Evolutionary conservation across 2,113 vertebrate genomes (phyloP), one percentile per base, ranked within the genome.

Genomic region (Halcyon malimbica): DNA sequence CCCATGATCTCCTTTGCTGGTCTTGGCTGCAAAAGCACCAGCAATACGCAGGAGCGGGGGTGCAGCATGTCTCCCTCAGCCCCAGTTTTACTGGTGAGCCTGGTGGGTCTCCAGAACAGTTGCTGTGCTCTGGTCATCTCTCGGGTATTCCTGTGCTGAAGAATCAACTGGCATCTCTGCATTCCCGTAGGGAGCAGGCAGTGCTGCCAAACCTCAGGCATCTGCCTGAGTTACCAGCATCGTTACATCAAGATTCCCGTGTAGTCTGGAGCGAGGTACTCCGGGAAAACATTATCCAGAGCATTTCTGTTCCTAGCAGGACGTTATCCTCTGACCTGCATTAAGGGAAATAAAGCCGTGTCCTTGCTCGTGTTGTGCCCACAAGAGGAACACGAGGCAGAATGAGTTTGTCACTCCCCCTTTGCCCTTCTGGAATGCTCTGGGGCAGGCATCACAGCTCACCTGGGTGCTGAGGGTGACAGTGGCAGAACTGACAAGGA

Each of bases 401-500:
- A 48, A 54, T n/a, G 54, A 67, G 9, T 78, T 73, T 89, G 41
- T 75, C 56, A 31, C 16, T 25, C 11, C 31, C 18, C 24, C 11
- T 2, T 65, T 5, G 0, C 16, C 46, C 37, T 57, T 75, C 46
- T 50, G 73, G 16, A 35, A 15, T 89, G 57, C 41, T 54, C 16
- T 68, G 54, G 50, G 29, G 11, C 65, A 39, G 26, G 10, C 0
- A 0, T 56, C 14, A 18, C 25, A 1, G 1, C 33, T 78, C 1
- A 3, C 42, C 42, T 42, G 21, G 16, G 29, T 51, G 48, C 6
- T 28, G 73, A 75, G 60, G 25, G 44, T 80, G 56, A 39, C 44
- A 35, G 57, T 46, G 69, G n/a, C n/a, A 67, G 59, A 44, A 35
- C 8, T 70, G 46, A 28, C 37, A 71, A 53, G 37, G 44, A 26